Evolutionary conservation across 2,888 invertebrate species (phyloP).

Genomic region (Drosophila affinis): DNA sequence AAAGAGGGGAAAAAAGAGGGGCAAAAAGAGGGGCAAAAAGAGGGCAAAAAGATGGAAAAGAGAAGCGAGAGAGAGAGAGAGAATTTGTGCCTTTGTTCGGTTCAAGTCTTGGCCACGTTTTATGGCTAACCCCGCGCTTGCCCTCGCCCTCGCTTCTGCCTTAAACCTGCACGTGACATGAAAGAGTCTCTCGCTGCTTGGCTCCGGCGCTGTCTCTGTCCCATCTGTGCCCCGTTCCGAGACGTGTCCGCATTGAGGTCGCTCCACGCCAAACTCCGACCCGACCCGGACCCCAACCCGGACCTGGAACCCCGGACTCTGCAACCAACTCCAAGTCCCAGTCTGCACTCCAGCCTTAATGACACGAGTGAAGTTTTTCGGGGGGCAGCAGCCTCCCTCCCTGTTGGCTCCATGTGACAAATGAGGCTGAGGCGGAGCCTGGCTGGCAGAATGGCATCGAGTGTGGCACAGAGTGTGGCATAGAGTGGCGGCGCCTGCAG

Average conservation of each 20-base stretch:
- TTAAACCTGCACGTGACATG: constrained; percentile 60
- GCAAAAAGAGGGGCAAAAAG: background rate
- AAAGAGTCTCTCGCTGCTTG: constrained; percentile 30
- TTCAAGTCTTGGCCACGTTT: constrained; percentile 46
- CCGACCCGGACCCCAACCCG: background rate
- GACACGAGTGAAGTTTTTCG: background rate
- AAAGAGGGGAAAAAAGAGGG: background rate
- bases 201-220: constrained; percentile 9
- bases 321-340: background rate
- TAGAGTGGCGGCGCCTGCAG: constrained; percentile 1
- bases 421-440: constrained; percentile 29
- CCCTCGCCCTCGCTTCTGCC: constrained; percentile 38
- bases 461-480: no score
- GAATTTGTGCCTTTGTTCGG: constrained; percentile 31
- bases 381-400: background rate
- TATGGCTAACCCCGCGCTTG: constrained; percentile 36
- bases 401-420: constrained; percentile 22
- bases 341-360: background rate
- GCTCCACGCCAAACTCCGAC: constrained; percentile 5
- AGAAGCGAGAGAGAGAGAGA: constrained; percentile 2
- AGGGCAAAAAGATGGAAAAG: background rate
- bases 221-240: constrained; percentile 32
- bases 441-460: constrained; percentile 12
- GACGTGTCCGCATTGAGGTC: constrained; percentile 28
- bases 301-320: background rate